Evolutionary conservation across 2,888 invertebrate genomes (phyloP), one percentile per base, ranked within the genome.

Genomic region (Tetragonisca angustula): DNA sequence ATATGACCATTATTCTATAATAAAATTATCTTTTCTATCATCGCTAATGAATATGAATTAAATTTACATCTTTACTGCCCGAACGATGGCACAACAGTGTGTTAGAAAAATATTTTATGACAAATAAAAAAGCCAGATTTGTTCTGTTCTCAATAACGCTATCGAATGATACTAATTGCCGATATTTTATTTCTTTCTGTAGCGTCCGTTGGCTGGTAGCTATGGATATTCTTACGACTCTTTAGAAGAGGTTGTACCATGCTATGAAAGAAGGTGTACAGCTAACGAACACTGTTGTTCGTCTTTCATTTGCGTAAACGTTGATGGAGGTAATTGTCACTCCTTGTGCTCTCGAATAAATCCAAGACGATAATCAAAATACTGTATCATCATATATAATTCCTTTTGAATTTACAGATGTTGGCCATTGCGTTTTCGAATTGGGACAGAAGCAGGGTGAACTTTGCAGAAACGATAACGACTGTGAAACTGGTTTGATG

Each of bases 261-360:
- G 98, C 94, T 97, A 97, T 92, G 97, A 97, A 87, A 96, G 96
- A 73, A 96, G 96, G 32, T 98, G 98, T 92, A 95, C 96, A 4
- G 96, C 96, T 85, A 98, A 97, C 92, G 98, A 97, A 27, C 97
- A 97, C 92, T 98, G 98, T 94, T 98, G 98, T 95, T 97, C 97
- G 0, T 97, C 97, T 19, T 96, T 97, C 21, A 96, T 98, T 79
- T 98, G 98, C 94, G 96, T 97, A 56, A 95, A 96, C 91, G 95
- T 96, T 65, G 96, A 96, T 91, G 96, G 96, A 94, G 95, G 97
- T 96, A 95, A 95, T 54, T 67, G 15, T 64, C 6, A 0, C 17
- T 54, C 13, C 19, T 5, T n/a, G 21, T 32, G 6, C 9, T 11
- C 15, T 32, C 21, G 3, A 19, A 6, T 36, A 43, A 19, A 9